phyloP scores from a whole-genome alignment of 2,888 invertebrate genomes.

The Acheta domesticus region DNA sequence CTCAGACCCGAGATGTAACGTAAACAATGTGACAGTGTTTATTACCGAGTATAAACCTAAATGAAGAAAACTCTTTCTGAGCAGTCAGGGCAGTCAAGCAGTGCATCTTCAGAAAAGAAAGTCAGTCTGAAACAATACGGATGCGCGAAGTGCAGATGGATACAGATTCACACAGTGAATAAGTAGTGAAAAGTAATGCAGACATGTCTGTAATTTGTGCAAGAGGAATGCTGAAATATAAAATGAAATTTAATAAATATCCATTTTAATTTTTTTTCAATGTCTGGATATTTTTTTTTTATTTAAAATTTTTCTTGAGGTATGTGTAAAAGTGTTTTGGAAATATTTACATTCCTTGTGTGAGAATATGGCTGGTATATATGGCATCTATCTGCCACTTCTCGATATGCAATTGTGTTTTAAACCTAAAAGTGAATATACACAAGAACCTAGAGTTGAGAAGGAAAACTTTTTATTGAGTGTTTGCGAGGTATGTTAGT shows the following conservation, averaged over 20 bases:
- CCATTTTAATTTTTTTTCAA: no score
- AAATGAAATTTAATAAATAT: no score
- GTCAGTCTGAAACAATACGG: constrained; percentile 52
- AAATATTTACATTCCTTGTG: no score
- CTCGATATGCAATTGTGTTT: background rate
- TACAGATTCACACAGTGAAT: constrained; percentile 43
- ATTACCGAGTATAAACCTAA: constrained; percentile 95
- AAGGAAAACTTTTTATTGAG: no score
- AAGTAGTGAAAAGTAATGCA: constrained; percentile 12
- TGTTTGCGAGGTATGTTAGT: no score
- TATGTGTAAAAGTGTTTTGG: no score
- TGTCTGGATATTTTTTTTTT: no score
- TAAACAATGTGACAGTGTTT: constrained; percentile 94
- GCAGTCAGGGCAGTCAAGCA: constrained; percentile 50
- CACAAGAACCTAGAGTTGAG: background rate
- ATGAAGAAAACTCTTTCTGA: constrained; percentile 43
- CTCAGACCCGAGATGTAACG: constrained; percentile 94
- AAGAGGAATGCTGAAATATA: no score
- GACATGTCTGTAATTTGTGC: background rate
- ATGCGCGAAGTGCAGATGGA: constrained; percentile 50
- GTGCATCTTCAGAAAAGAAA: constrained; percentile 52
- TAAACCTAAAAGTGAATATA: background rate
- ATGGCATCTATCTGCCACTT: background rate
- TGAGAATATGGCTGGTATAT: background rate
- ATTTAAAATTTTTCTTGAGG: background rate